A percentile compares a stretch with the other conserved stretches of the same genome.
Evolutionary conservation across 2,888 invertebrate genomes (phyloP).

Genomic region (Mayetiola destructor): DNA sequence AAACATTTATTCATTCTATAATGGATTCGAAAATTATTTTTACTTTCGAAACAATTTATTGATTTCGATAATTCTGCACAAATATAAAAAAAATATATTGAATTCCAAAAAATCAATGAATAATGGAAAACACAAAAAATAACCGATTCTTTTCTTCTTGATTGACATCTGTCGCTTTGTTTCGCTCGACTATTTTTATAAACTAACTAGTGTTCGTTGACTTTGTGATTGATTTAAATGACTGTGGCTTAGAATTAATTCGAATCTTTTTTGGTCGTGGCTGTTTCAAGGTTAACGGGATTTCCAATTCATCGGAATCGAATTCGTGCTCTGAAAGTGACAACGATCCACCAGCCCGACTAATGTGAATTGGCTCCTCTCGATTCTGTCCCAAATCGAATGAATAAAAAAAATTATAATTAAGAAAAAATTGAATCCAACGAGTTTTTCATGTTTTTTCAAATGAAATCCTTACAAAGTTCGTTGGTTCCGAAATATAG

Average conservation of each 20-base stretch:
- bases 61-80: not conserved
- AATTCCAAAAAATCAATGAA: not conserved
- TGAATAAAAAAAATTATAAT: not conserved
- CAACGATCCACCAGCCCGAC: slow-evolving; percentile 62
- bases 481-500: slow-evolving; percentile 71
- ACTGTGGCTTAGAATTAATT: not conserved
- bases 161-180: not conserved
- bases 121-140: not conserved
- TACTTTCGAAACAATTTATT: not conserved
- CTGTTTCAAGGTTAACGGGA: slow-evolving; percentile 25
- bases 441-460: not conserved
- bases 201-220: not conserved
- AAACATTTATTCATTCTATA: not conserved
- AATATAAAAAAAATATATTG: slow-evolving; percentile 4
- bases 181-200: not conserved
- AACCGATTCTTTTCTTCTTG: not conserved
- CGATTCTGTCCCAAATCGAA: slow-evolving; percentile 30
- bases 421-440: not conserved
- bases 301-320: slow-evolving; percentile 46
- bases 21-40: not conserved
- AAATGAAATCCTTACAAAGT: slow-evolving; percentile 22
- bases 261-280: not conserved
- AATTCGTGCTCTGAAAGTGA: slow-evolving; percentile 72
- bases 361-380: slow-evolving; percentile 39
- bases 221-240: not conserved